phyloP scores from a whole-genome alignment of 2,113 vertebrate species.

The Beaufortia kweichowensis region DNA sequence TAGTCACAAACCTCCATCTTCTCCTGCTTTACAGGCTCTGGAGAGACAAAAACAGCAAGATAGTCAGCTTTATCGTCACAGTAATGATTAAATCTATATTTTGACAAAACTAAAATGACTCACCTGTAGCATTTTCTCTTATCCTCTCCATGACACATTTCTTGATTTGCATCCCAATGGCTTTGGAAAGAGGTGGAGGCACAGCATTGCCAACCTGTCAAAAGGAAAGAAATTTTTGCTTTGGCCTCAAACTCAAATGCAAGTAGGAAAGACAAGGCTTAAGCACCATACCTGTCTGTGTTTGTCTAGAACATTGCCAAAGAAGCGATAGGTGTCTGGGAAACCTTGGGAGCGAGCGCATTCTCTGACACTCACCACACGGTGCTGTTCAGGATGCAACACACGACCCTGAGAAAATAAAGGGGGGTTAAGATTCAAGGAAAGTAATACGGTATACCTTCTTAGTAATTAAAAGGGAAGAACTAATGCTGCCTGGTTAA shows the following conservation, averaged over 20 bases:
- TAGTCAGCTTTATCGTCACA: neutral
- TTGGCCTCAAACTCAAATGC: neutral
- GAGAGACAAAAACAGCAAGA: neutral
- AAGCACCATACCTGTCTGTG: slow-evolving; percentile 85
- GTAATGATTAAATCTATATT: neutral
- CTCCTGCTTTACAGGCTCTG: slow-evolving; percentile 76
- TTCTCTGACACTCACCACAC: slow-evolving; percentile 93
- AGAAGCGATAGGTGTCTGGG: slow-evolving; percentile 91
- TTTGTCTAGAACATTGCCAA: slow-evolving; percentile 92
- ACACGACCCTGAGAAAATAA: slow-evolving; percentile 82
- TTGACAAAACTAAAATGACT: too few relatives aligned
- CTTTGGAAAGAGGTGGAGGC: slow-evolving; percentile 89
- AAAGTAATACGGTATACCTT: too few relatives aligned
- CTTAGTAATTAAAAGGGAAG: too few relatives aligned
- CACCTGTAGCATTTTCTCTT: slow-evolving; percentile 78
- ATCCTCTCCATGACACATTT: slow-evolving; percentile 75
- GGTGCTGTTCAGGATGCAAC: slow-evolving; percentile 92
- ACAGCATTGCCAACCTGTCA: slow-evolving; percentile 90
- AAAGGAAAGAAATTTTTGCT: neutral
- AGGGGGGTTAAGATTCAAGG: too few relatives aligned
- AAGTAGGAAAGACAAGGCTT: neutral
- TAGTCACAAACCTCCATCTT: slow-evolving; percentile 77
- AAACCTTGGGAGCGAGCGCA: slow-evolving; percentile 95
- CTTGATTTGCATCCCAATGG: slow-evolving; percentile 90
- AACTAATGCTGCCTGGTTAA: neutral